Percentiles rank a stretch among this genome's conserved stretches.
These are phyloP conservation scores for Picathartes gymnocephalus DNA, from an alignment of 2,113 vertebrate genomes.

Conservation along the genomic window DNA sequence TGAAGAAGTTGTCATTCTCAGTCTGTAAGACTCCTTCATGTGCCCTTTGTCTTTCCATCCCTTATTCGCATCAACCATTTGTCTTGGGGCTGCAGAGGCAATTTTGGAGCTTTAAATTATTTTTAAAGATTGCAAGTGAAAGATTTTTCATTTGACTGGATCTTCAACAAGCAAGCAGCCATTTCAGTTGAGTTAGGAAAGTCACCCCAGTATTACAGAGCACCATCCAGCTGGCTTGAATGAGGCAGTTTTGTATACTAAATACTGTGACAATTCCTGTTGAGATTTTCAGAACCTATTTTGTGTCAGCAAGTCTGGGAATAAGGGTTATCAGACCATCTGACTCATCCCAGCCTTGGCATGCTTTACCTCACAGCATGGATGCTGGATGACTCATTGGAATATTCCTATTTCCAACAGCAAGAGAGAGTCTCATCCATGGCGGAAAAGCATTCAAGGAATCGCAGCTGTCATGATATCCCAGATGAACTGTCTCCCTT, in stretches of 20 bases:
- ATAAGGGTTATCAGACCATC: constrained; percentile 20
- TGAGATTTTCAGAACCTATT: constrained; percentile 13
- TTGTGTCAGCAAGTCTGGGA: constrained; percentile 32
- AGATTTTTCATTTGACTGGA: background rate
- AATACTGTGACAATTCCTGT: background rate
- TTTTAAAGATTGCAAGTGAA: background rate
- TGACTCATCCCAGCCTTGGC: constrained; percentile 34
- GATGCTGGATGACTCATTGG: constrained; percentile 30
- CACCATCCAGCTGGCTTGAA: background rate
- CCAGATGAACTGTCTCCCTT: background rate
- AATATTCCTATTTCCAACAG: constrained; percentile 32
- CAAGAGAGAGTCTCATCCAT: background rate
- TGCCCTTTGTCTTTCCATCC: background rate
- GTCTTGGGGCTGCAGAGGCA: background rate
- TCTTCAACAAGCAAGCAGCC: background rate
- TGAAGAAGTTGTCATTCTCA: background rate
- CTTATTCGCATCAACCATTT: background rate
- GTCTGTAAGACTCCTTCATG: background rate
- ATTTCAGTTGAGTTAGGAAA: background rate
- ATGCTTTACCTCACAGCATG: constrained; percentile 11
- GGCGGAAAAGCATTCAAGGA: constrained; percentile 36
- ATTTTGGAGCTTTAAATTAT: background rate
- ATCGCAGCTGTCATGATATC: background rate
- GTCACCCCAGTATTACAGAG: background rate
- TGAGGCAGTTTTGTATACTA: background rate